phyloP scores from a whole-genome alignment of 2,888 invertebrate species.

The Rhopalosiphum nymphaeae region DNA sequence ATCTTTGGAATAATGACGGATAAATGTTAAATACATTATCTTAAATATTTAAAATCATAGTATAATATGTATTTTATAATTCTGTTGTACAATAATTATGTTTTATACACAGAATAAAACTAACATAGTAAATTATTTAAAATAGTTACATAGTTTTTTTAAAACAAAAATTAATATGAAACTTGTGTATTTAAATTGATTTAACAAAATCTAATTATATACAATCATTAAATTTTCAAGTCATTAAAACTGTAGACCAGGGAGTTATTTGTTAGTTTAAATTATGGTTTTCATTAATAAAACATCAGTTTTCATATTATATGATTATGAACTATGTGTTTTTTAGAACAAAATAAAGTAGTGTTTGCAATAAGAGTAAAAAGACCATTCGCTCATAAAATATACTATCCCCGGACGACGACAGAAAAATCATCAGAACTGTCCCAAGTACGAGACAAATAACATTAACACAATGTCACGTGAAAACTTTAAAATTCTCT shows the following conservation, averaged over 20 bases:
- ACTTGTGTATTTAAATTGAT: neutral
- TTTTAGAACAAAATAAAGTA: conserved; percentile 7
- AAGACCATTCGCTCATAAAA: neutral
- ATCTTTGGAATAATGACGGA: neutral
- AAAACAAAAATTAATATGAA: neutral
- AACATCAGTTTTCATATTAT: neutral
- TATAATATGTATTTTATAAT: neutral
- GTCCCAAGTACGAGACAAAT: conserved; percentile 24
- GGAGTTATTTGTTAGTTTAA: neutral
- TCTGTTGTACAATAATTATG: neutral
- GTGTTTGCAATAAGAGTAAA: neutral
- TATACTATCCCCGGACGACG: neutral
- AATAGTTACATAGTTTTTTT: neutral
- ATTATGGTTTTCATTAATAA: neutral
- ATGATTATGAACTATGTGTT: neutral
- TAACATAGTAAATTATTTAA: neutral
- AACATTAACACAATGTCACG: conserved; percentile 26
- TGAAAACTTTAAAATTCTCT: conserved; percentile 19
- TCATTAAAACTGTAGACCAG: neutral
- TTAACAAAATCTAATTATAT: neutral
- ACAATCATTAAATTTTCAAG: neutral
- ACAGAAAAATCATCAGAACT: conserved; percentile 30
- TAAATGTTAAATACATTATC: neutral
- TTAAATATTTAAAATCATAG: neutral
- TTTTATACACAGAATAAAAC: neutral